Evolutionary conservation across 2,888 invertebrate genomes (phyloP).

Genomic region (Oscheius sp.): DNA sequence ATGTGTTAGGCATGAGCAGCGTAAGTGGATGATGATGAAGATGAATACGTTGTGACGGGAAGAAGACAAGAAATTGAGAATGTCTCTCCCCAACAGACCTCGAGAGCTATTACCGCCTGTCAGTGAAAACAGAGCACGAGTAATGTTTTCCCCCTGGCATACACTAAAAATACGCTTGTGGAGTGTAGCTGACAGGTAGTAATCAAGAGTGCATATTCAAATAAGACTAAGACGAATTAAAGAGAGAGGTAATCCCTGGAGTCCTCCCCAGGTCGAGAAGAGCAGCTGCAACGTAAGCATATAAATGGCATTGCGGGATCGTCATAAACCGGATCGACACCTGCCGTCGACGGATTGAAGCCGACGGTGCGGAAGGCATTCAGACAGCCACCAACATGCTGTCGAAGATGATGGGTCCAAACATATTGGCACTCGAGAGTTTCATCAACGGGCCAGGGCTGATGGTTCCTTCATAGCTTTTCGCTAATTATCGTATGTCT

Average conservation of each 20-base stretch:
- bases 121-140: neutral
- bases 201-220: neutral
- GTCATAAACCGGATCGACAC: slow-evolving; percentile 34
- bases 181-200: neutral
- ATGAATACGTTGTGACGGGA: neutral
- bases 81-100: neutral
- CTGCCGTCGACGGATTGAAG: slow-evolving; percentile 34
- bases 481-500: slow-evolving; percentile 25
- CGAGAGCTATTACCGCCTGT: neutral
- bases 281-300: slow-evolving; percentile 35
- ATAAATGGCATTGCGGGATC: slow-evolving; percentile 35
- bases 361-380: slow-evolving; percentile 34
- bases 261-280: slow-evolving; percentile 7
- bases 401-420: neutral
- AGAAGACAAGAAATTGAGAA: neutral
- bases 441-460: slow-evolving; percentile 12
- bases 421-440: slow-evolving; percentile 33
- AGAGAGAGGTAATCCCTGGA: slow-evolving; percentile 12
- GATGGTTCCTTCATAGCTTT: neutral
- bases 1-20: slow-evolving; percentile 32
- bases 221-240: neutral
- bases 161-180: neutral
- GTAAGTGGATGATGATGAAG: slow-evolving; percentile 13
- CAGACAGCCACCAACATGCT: neutral
- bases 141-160: neutral